Base-by-base conservation (phyloP, 2,797 vertebrate species). In the Clarias laeviceps region DNA sequence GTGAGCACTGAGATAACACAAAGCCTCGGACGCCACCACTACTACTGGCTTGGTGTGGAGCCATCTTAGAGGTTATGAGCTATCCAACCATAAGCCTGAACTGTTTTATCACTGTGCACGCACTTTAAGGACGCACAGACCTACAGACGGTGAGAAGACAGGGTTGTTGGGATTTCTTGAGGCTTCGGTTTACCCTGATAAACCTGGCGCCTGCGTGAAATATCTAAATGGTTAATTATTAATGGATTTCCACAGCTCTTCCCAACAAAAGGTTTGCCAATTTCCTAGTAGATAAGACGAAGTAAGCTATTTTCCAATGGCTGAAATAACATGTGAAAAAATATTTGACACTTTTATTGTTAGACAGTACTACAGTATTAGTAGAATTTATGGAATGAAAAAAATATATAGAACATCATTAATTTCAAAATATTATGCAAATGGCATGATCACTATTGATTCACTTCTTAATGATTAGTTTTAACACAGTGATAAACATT, bases 141-240 rank as follows among this genome's bases (percentile, higher is more conserved):
- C 8, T 11, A 18, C 15, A 74, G 15, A 1, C 50, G 15, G 3
- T 56, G 72, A 74, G 50, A 54, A 59, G 62, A 72, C 61, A 90
- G 82, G 64, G 89, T 83, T 85, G 86, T 78, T 86, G 78, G 85
- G 82, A 82, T 84, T 88, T 82, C 68, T 87, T 94, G 89, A 82
- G 87, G 85, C 89, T 88, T 93, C 62, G 61, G 90, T 92, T 92
- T 92, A 89, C 78, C 84, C 91, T 88, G 94, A 94, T 95, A 94
- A 95, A 91, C 91, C 82, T 86, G 93, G 94, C 93, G 93, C 92
- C 93, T 91, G 91, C 90, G 92, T 87, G 92, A 93, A 93, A 94
- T 90, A 88, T 90, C 69, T 85, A 87, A 84, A 87, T 87, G 90
- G 94, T 95, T 95, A 94, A 94, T 94, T 92, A 94, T 94, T 94